Evolutionary conservation across 2,888 invertebrate genomes (phyloP), one percentile per base, ranked within the genome.

Genomic region (Ichneumoninae sp.): DNA sequence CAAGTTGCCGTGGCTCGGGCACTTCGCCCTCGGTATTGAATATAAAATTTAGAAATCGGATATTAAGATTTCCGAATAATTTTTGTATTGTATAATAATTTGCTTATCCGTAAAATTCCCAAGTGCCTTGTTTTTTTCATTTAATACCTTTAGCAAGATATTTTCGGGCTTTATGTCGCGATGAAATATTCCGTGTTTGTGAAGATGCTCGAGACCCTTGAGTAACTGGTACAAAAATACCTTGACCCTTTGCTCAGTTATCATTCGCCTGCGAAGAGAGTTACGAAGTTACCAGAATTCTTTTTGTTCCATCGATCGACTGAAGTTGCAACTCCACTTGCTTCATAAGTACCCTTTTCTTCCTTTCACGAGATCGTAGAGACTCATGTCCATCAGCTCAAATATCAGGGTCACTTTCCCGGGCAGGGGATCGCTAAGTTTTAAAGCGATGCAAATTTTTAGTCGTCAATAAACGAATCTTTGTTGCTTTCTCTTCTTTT

Each of bases 101-200:
- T 8, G 57, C 26, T 8, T 10, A 26, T 57, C 10, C 8, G 26
- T 57, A 40, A 8, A 65, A 40, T 57, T 13, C 22, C 16, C n/a
- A 6, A 47, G 30, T 60, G n/a, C 68, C 50, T 30, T 50, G 33
- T 40, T 57, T 22, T 10, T 22, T 57, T 22, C 19, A 8, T 22
- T 57, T 26, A 26, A 57, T 69, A 95, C 94, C 94, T 95, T 95
- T 1, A 96, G 94, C 69, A 96, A 92, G 88, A 96, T 95, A 93
- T 96, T 96, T 94, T 96, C 96, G 26, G 96, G 96, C 92, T 96
- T 96, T 3, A 96, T 95, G 90, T 96, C 96, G 62, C 96, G 92
- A 92, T 96, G 96, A 92, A 96, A 96, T 57, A 95, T 92, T 7
- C 95, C 95, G 91, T 95, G 95, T 89, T 94, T 94, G 89, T 96